Percentiles rank a stretch among this genome's conserved stretches.
Conservation (phyloP, 2,113 vertebrate genomes). For the Otocyon megalotis region DNA sequence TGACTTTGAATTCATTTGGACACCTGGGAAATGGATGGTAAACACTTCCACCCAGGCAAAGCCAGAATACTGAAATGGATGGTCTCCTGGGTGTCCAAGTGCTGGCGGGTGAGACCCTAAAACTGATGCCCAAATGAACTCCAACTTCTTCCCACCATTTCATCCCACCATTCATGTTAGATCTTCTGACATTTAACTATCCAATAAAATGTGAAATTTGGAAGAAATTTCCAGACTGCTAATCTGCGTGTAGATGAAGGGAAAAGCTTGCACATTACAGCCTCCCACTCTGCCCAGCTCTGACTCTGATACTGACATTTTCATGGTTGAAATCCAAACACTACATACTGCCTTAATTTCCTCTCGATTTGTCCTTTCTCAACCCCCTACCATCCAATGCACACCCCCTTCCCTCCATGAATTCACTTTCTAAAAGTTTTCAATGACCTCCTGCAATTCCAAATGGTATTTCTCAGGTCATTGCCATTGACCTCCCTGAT, state of each 20-base stretch:
- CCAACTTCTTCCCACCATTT: not conserved
- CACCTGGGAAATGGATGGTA: not conserved
- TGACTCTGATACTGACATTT: not conserved
- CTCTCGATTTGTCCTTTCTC: not conserved
- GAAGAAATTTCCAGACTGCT: not conserved
- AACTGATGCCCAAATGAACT: not conserved
- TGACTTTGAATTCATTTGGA: not conserved
- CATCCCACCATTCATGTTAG: not conserved
- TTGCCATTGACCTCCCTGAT: not conserved
- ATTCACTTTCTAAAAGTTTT: not conserved
- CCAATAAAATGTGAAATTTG: not conserved
- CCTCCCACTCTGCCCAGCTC: not conserved
- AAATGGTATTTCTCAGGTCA: not conserved
- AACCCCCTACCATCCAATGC: not conserved
- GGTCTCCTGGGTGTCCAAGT: not conserved
- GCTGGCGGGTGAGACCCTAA: not conserved
- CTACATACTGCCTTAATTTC: not conserved
- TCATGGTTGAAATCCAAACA: not conserved
- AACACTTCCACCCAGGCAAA: not conserved
- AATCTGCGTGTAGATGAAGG: not conserved
- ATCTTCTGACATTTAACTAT: not conserved
- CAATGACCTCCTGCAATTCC: not conserved
- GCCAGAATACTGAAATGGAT: not conserved
- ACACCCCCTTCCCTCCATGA: not conserved
- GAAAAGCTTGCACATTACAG: not conserved